Conservation (phyloP, 2,888 invertebrate genomes). For the Napeogenes inachia region DNA sequence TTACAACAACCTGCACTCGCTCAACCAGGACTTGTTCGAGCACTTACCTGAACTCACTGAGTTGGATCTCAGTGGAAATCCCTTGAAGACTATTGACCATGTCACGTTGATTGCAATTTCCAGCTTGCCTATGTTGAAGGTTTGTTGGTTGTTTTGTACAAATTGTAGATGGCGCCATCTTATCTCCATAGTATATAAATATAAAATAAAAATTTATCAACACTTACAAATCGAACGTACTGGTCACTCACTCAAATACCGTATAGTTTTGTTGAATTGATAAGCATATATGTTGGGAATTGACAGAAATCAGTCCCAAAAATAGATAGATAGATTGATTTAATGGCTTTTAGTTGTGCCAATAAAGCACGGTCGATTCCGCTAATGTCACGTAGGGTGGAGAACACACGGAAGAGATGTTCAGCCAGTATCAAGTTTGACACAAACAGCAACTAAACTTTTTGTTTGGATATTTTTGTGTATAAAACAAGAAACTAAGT, state of each 20-base stretch:
- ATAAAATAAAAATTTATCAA: not conserved
- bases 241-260: too few relatives aligned
- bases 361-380: too few relatives aligned
- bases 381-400: too few relatives aligned
- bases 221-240: not conserved
- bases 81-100: constrained; percentile 81
- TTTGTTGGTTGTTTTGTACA: constrained; percentile 41
- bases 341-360: too few relatives aligned
- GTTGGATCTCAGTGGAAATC: constrained; percentile 85
- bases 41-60: constrained; percentile 82
- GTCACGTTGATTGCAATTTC: constrained; percentile 81
- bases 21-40: constrained; percentile 86
- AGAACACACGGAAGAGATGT: too few relatives aligned
- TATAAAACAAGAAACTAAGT: not conserved
- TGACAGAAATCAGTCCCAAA: too few relatives aligned
- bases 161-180: not conserved
- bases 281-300: too few relatives aligned
- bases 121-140: constrained; percentile 80
- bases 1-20: constrained; percentile 82
- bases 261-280: too few relatives aligned
- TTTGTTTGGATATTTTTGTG: too few relatives aligned
- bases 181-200: not conserved
- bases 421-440: too few relatives aligned
- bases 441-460: too few relatives aligned
- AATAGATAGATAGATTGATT: too few relatives aligned